Conservation (phyloP, 2,888 invertebrate genomes). For the Megamerina dolium region DNA sequence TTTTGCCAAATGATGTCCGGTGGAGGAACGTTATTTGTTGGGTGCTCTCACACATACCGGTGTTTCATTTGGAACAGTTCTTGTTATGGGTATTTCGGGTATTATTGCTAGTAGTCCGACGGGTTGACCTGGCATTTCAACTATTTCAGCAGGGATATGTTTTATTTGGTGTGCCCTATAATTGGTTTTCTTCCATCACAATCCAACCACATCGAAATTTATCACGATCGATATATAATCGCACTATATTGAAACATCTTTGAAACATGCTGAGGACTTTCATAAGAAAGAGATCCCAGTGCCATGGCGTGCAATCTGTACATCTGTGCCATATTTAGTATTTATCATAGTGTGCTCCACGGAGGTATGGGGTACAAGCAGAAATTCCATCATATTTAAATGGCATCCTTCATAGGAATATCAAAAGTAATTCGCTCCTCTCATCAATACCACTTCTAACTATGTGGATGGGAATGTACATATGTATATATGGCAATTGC, state of each 20-base stretch:
- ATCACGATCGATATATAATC: constrained; percentile 56
- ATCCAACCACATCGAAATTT: constrained; percentile 53
- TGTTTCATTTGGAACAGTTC: constrained; percentile 61
- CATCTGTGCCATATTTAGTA: constrained; percentile 59
- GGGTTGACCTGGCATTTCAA: constrained; percentile 65
- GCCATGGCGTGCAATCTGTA: constrained; percentile 62
- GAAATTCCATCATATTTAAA: constrained; percentile 61
- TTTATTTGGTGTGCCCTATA: constrained; percentile 54
- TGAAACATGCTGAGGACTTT: constrained; percentile 20
- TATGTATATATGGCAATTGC: constrained; percentile 47
- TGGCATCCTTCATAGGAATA: constrained; percentile 55
- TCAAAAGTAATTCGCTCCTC: constrained; percentile 52
- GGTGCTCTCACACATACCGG: constrained; percentile 56
- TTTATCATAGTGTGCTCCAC: constrained; percentile 56
- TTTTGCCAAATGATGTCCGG: constrained; percentile 65
- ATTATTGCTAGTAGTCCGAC: constrained; percentile 53
- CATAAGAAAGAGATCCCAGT: constrained; percentile 45
- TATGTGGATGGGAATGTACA: constrained; percentile 47
- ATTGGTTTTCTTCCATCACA: constrained; percentile 54
- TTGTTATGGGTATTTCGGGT: constrained; percentile 60
- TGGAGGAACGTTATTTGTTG: constrained; percentile 58
- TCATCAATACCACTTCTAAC: constrained; percentile 53
- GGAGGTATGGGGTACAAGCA: constrained; percentile 66
- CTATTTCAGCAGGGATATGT: constrained; percentile 53
- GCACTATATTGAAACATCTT: constrained; percentile 55